Conservation (phyloP, 2,797 vertebrate species). For the Spondyliosoma cantharus region DNA sequence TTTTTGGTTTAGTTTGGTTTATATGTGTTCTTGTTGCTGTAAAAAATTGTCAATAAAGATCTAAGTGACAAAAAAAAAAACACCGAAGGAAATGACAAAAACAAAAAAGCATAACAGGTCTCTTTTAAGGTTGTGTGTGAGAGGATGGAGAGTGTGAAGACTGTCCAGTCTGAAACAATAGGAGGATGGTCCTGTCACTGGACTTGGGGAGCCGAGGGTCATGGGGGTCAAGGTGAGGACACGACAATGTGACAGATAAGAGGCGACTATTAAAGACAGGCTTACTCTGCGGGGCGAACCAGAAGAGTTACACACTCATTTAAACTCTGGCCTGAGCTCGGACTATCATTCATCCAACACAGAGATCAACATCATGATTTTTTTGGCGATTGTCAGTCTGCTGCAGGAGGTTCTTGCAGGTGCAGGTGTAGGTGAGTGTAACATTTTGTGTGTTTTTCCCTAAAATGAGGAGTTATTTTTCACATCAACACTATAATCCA, state of each 20-base stretch:
- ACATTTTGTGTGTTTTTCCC: conserved; percentile 12
- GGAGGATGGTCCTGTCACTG: conserved; percentile 77
- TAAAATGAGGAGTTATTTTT: neutral
- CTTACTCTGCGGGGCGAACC: conserved; percentile 17
- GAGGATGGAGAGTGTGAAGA: neutral
- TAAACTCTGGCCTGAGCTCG: neutral
- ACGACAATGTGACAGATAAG: conserved; percentile 71
- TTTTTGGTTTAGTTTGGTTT: no score
- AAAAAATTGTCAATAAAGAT: no score
- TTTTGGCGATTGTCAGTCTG: conserved; percentile 58
- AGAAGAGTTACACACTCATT: conserved; percentile 24
- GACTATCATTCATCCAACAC: conserved; percentile 4
- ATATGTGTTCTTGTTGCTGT: no score
- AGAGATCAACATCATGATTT: conserved; percentile 56
- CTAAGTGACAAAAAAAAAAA: no score
- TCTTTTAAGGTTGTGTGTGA: conserved; percentile 7
- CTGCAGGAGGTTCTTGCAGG: conserved; percentile 54
- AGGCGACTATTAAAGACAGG: conserved; percentile 66
- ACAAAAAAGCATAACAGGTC: no score
- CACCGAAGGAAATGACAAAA: no score
- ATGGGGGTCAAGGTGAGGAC: conserved; percentile 76
- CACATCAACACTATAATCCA: neutral
- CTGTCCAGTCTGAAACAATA: conserved; percentile 74
- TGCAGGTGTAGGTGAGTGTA: conserved; percentile 76
- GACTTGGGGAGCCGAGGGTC: conserved; percentile 48